phyloP scores from a whole-genome alignment of 2,113 vertebrate genomes.

The Mola mola region DNA sequence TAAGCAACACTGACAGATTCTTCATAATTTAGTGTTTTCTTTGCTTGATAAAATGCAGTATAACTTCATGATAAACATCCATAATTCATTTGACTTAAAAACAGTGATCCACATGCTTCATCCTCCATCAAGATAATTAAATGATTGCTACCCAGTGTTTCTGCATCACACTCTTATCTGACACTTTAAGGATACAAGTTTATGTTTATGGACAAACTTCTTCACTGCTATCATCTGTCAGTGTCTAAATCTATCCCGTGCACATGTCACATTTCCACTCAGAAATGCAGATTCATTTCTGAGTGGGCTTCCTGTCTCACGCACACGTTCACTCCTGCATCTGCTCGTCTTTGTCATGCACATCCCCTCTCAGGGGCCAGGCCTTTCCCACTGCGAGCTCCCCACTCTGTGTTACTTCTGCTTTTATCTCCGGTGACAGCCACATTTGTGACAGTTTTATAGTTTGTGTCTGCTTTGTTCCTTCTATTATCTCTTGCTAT shows the following conservation, averaged over 20 bases:
- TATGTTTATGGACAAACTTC: conserved; percentile 20
- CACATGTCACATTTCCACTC: conserved; percentile 53
- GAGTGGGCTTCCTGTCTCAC: conserved; percentile 62
- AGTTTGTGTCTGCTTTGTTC: conserved; percentile 37
- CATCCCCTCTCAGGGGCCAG: conserved; percentile 3
- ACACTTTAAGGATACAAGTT: conserved; percentile 21
- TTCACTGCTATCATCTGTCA: conserved; percentile 39
- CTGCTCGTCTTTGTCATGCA: conserved; percentile 34
- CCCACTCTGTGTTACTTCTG: conserved; percentile 17
- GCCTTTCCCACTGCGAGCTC: no score
- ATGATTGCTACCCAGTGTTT: conserved; percentile 10
- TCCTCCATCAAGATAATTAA: conserved; percentile 36
- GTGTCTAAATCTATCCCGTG: conserved; percentile 25
- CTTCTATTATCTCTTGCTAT: conserved; percentile 33
- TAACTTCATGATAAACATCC: conserved; percentile 6
- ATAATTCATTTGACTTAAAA: conserved; percentile 1
- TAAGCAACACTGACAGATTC: not conserved
- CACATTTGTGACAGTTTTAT: conserved; percentile 48
- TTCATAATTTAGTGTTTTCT: conserved; percentile 11
- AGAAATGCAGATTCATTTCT: conserved; percentile 65
- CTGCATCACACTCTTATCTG: conserved; percentile 42
- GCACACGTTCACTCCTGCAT: conserved; percentile 23
- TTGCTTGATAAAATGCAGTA: conserved; percentile 8
- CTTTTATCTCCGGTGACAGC: conserved; percentile 32
- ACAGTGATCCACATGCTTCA: not conserved